Base-by-base conservation (phyloP, 2,113 vertebrate genomes). In the Zapus hudsonius region DNA sequence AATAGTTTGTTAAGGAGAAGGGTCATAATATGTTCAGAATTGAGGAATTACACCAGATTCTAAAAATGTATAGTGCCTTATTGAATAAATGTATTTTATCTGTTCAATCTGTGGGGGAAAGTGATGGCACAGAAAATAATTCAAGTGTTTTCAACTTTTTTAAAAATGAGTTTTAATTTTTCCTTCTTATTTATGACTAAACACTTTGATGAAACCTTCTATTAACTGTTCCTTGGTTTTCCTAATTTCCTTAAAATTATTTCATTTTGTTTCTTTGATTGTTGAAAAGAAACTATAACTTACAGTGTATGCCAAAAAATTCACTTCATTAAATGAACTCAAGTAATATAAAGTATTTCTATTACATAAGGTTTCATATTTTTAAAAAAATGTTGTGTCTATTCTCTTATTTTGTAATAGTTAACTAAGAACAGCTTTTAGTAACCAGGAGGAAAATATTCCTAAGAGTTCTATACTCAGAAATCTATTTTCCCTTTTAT, bases 221-320 rank as follows among this genome's bases (percentile, higher is more conserved):
- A 31, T 57, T 61, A 25, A 2, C 42, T 72, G 16, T 27, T 93
- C 31, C 2, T 92, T 92, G 25, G 33, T 66, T 93, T 85, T 88
- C 5, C 36, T 85, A 70, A 79, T 87, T 87, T 84, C 29, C 25
- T 92, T 72, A 84, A 44, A 87, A 93, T 93, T 92, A 42, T 23
- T 70, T 59, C 7, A 76, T 73, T 90, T 95, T 90, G 20, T 84
- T 67, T 72, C 63, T 84, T 84, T 52, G 6, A 33, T 72, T 93
- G 17, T 87, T 87, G 25, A 93, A 84, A 95, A 90, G 61, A 81
- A 94, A 64, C 44, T 78, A 36, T 76, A 87, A 96, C 91, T 61
- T 19, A 9, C 79, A 73, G 27, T 8, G 17, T 8, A 27, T 89
- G 40, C 75, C 75, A 94, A 93, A 84, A 85, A 95, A 55, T 57